phyloP scores from a whole-genome alignment of 2,888 invertebrate species.

The Trimorus sp. region DNA sequence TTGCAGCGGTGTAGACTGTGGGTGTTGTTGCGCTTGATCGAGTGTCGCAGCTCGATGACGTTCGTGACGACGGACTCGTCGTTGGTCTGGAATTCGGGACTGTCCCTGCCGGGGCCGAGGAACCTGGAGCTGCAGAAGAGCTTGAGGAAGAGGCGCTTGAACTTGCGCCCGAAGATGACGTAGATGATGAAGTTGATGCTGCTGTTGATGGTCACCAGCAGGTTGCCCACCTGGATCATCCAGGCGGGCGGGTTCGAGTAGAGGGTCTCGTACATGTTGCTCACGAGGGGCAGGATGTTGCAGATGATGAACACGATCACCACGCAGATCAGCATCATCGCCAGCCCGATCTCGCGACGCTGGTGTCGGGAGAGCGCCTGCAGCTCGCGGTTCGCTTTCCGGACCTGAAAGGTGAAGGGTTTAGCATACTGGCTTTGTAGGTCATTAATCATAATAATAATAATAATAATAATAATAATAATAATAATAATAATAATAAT shows the following conservation, averaged over 20 bases:
- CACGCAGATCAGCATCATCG: conserved; percentile 97
- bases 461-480: too few species aligned
- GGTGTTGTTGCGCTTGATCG: conserved; percentile 84
- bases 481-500: too few species aligned
- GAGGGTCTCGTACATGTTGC: conserved; percentile 93
- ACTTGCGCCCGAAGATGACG: conserved; percentile 98
- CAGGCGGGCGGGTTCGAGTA: conserved; percentile 86
- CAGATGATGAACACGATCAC: conserved; percentile 97
- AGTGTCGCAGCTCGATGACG: conserved; percentile 86
- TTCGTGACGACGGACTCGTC: conserved; percentile 92
- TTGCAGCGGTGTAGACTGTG: conserved; percentile 55
- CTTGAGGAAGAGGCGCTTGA: conserved; percentile 92
- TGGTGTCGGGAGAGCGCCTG: conserved; percentile 94
- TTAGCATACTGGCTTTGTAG: too few species aligned
- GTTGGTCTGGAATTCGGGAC: conserved; percentile 83
- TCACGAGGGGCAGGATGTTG: conserved; percentile 92
- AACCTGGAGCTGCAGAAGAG: conserved; percentile 87
- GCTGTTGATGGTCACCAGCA: conserved; percentile 97
- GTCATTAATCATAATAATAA: too few species aligned
- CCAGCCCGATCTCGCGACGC: conserved; percentile 95
- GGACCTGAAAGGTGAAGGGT: conserved; percentile 84
- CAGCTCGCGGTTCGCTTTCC: conserved; percentile 94
- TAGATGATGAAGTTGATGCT: conserved; percentile 99
- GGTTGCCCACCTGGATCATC: conserved; percentile 92
- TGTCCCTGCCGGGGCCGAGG: conserved; percentile 83